Evolutionary conservation across 2,113 vertebrate genomes (phyloP).

Genomic region (Cairina moschata): DNA sequence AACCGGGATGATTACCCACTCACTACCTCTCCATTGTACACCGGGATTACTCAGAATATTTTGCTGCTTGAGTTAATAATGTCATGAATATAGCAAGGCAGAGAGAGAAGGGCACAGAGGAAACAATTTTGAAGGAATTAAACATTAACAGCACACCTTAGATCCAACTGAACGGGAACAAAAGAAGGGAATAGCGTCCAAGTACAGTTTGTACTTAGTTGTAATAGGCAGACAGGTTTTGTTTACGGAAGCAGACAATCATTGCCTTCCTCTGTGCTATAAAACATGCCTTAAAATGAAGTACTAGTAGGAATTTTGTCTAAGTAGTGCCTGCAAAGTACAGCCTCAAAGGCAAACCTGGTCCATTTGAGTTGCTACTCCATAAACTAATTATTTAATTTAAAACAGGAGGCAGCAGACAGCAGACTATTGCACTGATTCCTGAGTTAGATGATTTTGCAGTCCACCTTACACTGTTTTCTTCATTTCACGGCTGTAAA

Average conservation of each 20-base stretch:
- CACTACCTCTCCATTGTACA: background rate
- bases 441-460: background rate
- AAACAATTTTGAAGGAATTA: background rate
- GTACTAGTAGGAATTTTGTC: background rate
- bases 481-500: background rate
- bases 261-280: background rate
- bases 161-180: background rate
- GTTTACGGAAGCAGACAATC: background rate
- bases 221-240: background rate
- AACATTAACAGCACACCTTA: background rate
- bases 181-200: background rate
- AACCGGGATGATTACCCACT: background rate
- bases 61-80: background rate
- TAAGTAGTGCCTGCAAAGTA: background rate
- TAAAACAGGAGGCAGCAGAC: background rate
- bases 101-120: background rate
- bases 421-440: background rate
- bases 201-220: background rate
- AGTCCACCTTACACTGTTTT: accelerated
- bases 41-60: background rate
- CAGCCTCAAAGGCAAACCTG: background rate
- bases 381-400: background rate
- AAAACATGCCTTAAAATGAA: background rate
- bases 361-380: background rate
- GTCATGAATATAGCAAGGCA: background rate